Conservation (phyloP, 2,888 invertebrate species). For the Uloborus plumipes region DNA sequence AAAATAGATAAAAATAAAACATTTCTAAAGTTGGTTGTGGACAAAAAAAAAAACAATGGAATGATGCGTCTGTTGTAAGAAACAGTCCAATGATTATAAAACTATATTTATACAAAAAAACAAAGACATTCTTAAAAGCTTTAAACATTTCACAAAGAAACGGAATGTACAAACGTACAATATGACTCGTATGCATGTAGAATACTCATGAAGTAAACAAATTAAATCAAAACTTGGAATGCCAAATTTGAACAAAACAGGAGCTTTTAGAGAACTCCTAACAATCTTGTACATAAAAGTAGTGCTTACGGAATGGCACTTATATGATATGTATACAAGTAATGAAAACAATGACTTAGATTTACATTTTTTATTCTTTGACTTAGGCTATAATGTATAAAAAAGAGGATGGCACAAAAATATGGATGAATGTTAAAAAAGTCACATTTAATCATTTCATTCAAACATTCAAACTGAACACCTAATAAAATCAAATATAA, state of each 20-base stretch:
- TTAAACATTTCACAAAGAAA: too few species aligned
- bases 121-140: too few species aligned
- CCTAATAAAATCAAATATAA: too few species aligned
- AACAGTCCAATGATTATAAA: too few species aligned
- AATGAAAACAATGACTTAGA: conserved; percentile 63
- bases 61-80: too few species aligned
- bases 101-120: too few species aligned
- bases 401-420: conserved; percentile 22
- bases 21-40: too few species aligned
- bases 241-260: conserved; percentile 19
- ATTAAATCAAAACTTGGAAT: conserved; percentile 10
- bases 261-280: neutral
- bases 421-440: too few species aligned
- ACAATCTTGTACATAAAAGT: conserved; percentile 18
- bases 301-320: conserved; percentile 61
- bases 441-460: too few species aligned
- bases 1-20: too few species aligned
- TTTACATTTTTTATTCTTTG: conserved; percentile 16
- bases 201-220: conserved; percentile 11
- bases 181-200: conserved; percentile 45
- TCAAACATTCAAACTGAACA: too few species aligned
- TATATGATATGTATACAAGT: conserved; percentile 64
- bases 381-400: conserved; percentile 22
- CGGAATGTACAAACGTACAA: conserved; percentile 21
- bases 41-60: too few species aligned